A percentile compares a stretch with the other conserved stretches of the same genome.
Evolutionary conservation across 2,888 invertebrate species (phyloP).

Genomic region (Eumacrocentrus americanus): DNA sequence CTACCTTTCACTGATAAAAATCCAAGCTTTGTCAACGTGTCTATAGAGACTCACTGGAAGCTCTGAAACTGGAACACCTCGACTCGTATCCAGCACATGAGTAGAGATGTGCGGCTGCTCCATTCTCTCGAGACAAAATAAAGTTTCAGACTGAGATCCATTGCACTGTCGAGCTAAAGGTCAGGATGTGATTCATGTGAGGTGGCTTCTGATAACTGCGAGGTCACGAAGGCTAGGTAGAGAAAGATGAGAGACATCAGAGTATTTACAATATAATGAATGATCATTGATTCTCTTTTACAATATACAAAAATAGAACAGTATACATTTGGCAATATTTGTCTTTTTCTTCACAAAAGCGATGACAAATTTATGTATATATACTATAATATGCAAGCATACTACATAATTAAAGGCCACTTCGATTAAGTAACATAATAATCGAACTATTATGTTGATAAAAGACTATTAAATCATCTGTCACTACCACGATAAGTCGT

Average conservation of each 20-base stretch:
- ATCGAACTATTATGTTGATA: neutral
- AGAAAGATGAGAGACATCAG: too few relatives aligned
- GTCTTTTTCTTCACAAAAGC: neutral
- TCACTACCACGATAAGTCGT: conserved; percentile 77
- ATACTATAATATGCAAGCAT: too few relatives aligned
- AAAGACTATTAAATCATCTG: conserved; percentile 40
- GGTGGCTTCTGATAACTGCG: too few relatives aligned
- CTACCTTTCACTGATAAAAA: conserved; percentile 64
- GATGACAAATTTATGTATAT: neutral
- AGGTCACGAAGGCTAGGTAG: neutral
- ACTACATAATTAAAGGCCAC: neutral
- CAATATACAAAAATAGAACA: neutral
- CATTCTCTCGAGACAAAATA: conserved; percentile 9
- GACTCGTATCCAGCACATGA: conserved; percentile 74
- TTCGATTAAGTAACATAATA: too few relatives aligned
- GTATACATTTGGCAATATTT: neutral
- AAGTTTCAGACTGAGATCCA: neutral
- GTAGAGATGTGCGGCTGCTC: conserved; percentile 65
- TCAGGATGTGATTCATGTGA: neutral
- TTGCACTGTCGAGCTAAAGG: conserved; percentile 5
- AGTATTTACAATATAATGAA: too few relatives aligned
- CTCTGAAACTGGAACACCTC: conserved; percentile 69
- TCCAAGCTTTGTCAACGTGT: conserved; percentile 68
- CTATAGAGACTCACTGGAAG: conserved; percentile 71
- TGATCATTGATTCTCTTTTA: neutral